Base-by-base conservation (phyloP, 2,888 invertebrate species). In the Lithophane semibrunnea region DNA sequence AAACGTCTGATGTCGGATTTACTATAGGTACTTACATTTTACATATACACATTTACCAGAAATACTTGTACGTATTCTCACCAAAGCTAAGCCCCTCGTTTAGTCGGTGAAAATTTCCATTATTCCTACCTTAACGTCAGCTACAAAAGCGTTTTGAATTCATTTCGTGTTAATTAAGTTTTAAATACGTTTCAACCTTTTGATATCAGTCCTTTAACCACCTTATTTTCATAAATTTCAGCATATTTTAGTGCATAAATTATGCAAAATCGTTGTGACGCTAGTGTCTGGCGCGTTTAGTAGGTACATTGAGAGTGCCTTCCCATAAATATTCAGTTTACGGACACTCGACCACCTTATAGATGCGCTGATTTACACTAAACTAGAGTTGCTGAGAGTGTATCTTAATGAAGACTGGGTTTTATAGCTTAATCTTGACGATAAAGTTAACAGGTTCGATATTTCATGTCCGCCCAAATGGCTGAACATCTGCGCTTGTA, bases 321-420 rank as follows among this genome's bases (percentile, higher is more conserved):
- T 85, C 84, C 89, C 89, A 94, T 94, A 94, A 94, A 94, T 94
- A 94, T 94, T 94, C 94, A 94, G 92, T 92, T 91, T 91, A 92
- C 90, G 90, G 92, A 91, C 92, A 92, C 92, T 92, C 91, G 85
- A 86, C 80, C 90, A 91, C 91, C 92, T 92, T 91, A 90, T 90
- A 90, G 91, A 91, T 88, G 90, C 88, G 87, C 90, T 92, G 92
- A 93, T 92, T 92, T 92, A 91, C 90, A 88, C 88, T 88, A 82
- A 87, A 88, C 86, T 80, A 79, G 79, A 83, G 85, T 82, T 64
- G 82, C 80, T 81, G 83, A 88, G 90, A 88, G 79, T 85, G 84
- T 80, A 75, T 84, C 84, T 86, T 88, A 87, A 88, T 89, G 85
- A 87, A 88, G 73, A 78, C 80, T 82, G 81, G 69, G 68, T 83